These are phyloP conservation scores for Plecotus auritus DNA, from an alignment of 2,113 vertebrate genomes.

Conservation along the genomic window DNA sequence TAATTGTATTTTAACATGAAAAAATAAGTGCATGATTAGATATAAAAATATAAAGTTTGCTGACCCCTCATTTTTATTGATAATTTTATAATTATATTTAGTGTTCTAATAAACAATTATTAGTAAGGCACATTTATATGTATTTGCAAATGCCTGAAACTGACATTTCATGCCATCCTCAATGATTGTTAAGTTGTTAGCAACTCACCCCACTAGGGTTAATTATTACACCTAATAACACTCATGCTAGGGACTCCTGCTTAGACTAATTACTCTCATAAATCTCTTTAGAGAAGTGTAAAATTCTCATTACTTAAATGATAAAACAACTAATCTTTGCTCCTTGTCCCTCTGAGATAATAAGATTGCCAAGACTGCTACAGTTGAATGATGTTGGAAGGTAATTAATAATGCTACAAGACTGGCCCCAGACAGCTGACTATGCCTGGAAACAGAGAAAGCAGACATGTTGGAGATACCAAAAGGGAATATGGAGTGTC, in stretches of 20 bases:
- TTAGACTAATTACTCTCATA: constrained; percentile 78
- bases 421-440: neutral
- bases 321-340: constrained; percentile 77
- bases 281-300: constrained; percentile 79
- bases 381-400: constrained; percentile 38
- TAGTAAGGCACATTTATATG: constrained; percentile 35
- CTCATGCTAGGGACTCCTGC: constrained; percentile 67
- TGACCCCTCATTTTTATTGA: neutral
- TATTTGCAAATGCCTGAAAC: constrained; percentile 58
- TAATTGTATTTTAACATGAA: neutral
- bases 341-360: constrained; percentile 68
- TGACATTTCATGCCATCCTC: constrained; percentile 51
- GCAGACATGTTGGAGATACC: neutral
- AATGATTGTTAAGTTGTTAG: constrained; percentile 62
- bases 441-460: neutral
- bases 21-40: neutral
- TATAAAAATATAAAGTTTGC: neutral
- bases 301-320: constrained; percentile 80
- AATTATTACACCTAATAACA: constrained; percentile 77
- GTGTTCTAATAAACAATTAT: constrained; percentile 48
- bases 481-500: neutral
- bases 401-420: constrained; percentile 41
- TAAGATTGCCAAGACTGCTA: constrained; percentile 59
- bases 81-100: constrained; percentile 11
- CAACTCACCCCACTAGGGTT: constrained; percentile 66